A percentile compares a stretch with the other conserved stretches of the same genome.
Conservation (phyloP, 2,888 invertebrate species). For the Epistrophe grossulariae region DNA sequence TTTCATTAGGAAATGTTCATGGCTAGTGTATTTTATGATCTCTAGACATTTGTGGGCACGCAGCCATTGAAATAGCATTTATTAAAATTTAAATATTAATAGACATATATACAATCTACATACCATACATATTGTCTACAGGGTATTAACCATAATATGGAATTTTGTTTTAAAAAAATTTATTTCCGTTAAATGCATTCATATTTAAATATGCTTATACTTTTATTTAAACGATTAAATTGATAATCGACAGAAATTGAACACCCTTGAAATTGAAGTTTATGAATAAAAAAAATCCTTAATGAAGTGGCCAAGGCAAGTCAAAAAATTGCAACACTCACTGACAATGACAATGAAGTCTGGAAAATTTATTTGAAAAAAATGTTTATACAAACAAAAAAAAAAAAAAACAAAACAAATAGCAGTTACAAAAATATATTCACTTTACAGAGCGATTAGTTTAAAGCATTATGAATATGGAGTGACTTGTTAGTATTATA, state of each 20-base stretch:
- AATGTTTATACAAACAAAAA: background rate
- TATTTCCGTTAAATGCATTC: constrained; percentile 14
- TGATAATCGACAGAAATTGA: background rate
- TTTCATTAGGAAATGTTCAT: background rate
- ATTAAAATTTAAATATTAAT: background rate
- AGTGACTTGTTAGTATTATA: background rate
- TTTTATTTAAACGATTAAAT: background rate
- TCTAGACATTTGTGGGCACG: background rate
- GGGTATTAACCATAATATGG: background rate
- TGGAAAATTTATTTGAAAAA: background rate
- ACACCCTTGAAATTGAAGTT: constrained; percentile 4
- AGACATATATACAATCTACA: no score
- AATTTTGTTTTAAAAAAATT: background rate
- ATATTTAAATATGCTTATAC: background rate
- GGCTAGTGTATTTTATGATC: background rate
- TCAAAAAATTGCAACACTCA: background rate
- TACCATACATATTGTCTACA: background rate
- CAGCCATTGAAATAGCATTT: background rate
- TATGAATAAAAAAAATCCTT: constrained; percentile 15
- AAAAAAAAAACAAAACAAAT: background rate
- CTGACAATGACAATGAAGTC: background rate
- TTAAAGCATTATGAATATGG: background rate
- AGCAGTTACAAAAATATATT: background rate
- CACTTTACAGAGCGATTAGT: background rate
- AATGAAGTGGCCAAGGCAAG: constrained; percentile 8